A percentile compares a stretch with the other conserved stretches of the same genome.
Evolutionary conservation across 2,888 invertebrate genomes (phyloP).

Genomic region (Ecdyonurus torrentis): DNA sequence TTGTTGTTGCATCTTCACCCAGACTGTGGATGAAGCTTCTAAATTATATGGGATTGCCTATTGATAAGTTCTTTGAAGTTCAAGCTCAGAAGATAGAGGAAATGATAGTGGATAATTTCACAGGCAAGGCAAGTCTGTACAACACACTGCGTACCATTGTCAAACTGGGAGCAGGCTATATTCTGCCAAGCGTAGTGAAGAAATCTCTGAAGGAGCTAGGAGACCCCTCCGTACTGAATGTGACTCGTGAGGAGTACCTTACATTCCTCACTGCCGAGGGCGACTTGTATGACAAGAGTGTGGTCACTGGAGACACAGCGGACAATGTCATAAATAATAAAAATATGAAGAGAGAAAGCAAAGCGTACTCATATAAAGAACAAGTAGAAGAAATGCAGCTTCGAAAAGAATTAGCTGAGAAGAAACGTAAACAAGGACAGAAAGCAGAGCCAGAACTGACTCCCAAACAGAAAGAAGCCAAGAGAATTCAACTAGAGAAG

Average conservation of each 20-base stretch:
- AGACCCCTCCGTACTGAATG: slow-evolving; percentile 45
- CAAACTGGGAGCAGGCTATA: slow-evolving; percentile 40
- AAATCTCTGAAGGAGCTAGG: slow-evolving; percentile 41
- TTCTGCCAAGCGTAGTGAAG: slow-evolving; percentile 46
- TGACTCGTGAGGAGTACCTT: slow-evolving; percentile 65
- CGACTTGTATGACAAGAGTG: slow-evolving; percentile 77
- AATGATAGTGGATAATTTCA: slow-evolving; percentile 39
- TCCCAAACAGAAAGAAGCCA: slow-evolving; percentile 82
- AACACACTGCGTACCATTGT: slow-evolving; percentile 58
- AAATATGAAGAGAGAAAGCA: slow-evolving; percentile 90
- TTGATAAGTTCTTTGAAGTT: slow-evolving; percentile 39
- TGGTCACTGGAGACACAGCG: slow-evolving; percentile 38
- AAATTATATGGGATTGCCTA: slow-evolving; percentile 37
- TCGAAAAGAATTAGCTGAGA: slow-evolving; percentile 82
- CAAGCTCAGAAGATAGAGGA: slow-evolving; percentile 40
- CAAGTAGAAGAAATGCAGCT: slow-evolving; percentile 89
- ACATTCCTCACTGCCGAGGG: slow-evolving; percentile 74
- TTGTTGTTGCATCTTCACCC: slow-evolving; percentile 31
- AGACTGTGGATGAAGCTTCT: slow-evolving; percentile 53
- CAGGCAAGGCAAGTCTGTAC: slow-evolving; percentile 34
- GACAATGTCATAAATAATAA: slow-evolving; percentile 32
- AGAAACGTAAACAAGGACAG: slow-evolving; percentile 55
- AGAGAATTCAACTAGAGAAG: slow-evolving; percentile 70
- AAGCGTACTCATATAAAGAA: slow-evolving; percentile 91
- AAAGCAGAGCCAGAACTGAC: slow-evolving; percentile 52